Conservation (phyloP, 2,797 vertebrate species). For the Urophycis tenuis region DNA sequence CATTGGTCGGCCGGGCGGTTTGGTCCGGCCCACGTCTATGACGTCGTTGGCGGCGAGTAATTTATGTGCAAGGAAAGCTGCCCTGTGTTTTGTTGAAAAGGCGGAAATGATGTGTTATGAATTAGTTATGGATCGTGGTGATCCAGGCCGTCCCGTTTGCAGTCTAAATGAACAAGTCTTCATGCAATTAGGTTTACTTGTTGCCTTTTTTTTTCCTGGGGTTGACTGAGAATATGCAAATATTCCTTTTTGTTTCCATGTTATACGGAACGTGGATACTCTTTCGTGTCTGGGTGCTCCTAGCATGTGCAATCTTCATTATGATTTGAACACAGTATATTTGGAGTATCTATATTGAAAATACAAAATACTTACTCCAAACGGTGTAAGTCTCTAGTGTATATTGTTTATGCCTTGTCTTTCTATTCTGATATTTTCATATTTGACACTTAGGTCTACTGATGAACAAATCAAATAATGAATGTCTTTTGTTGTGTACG, state of each 20-base stretch:
- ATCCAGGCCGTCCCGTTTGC: background rate
- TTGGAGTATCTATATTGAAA: background rate
- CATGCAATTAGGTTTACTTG: background rate
- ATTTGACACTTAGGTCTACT: background rate
- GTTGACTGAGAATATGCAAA: no score
- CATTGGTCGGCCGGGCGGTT: conserved; percentile 53
- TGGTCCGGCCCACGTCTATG: background rate
- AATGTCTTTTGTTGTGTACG: background rate
- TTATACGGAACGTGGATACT: background rate
- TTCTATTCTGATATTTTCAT: background rate
- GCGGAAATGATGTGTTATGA: background rate
- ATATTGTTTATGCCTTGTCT: background rate
- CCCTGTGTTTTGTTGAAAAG: background rate
- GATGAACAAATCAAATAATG: background rate
- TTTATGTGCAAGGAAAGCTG: background rate
- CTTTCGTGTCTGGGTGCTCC: background rate
- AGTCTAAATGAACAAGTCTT: background rate
- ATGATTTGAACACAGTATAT: background rate
- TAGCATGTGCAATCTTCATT: background rate
- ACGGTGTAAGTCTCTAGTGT: background rate
- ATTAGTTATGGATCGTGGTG: background rate
- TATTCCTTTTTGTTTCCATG: background rate
- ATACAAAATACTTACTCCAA: no score
- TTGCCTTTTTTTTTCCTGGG: background rate
- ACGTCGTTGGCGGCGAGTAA: background rate